A percentile compares a stretch with the other conserved stretches of the same genome.
Evolutionary conservation across 2,797 vertebrate species (phyloP).

Genomic region (Tolypeutes matacus): DNA sequence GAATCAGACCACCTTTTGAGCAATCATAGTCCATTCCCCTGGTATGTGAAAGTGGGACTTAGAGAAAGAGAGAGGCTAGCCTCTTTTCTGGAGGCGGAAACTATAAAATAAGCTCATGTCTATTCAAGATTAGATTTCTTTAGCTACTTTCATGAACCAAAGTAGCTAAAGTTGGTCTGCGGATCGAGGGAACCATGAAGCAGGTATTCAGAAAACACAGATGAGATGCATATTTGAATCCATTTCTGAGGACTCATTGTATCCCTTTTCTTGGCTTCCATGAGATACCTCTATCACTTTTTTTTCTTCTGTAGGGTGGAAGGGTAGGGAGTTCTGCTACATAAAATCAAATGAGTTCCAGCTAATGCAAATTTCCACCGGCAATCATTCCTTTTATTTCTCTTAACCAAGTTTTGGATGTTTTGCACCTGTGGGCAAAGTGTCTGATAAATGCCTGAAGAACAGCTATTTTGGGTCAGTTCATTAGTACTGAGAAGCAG

Average conservation of each 20-base stretch:
- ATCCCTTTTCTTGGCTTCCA: neutral
- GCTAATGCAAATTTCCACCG: neutral
- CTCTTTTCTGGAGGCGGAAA: neutral
- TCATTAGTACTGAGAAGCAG: neutral
- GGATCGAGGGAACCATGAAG: neutral
- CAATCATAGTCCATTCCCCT: neutral
- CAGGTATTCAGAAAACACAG: neutral
- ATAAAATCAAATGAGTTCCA: conserved; percentile 37
- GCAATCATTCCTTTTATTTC: neutral
- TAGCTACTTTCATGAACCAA: neutral
- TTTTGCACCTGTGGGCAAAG: neutral
- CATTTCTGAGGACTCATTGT: neutral
- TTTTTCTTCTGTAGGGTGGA: neutral
- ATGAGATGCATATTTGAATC: neutral
- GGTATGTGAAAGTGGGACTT: neutral
- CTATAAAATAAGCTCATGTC: neutral
- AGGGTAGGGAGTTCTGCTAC: neutral
- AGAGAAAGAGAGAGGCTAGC: neutral
- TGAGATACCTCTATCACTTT: neutral
- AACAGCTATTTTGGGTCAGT: neutral
- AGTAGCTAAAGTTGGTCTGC: neutral
- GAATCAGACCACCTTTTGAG: neutral
- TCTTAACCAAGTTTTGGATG: conserved; percentile 37
- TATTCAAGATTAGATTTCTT: neutral
- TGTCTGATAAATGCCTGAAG: neutral